Evolutionary conservation across 2,113 vertebrate genomes (phyloP).

Genomic region (Todiramphus chloris): DNA sequence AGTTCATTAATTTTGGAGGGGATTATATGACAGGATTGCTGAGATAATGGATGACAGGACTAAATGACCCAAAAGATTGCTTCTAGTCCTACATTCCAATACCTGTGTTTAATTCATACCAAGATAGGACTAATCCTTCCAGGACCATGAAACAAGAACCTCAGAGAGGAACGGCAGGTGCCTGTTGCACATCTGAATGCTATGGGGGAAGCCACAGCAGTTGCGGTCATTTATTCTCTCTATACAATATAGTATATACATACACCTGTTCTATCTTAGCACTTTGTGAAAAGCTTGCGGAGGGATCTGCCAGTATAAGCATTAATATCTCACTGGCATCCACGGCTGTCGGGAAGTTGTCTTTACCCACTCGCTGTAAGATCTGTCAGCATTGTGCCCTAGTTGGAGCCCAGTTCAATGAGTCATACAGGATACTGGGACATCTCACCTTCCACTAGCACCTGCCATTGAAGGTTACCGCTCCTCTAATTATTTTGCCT

Average conservation of each 20-base stretch:
- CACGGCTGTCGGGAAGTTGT: background rate
- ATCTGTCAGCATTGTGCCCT: background rate
- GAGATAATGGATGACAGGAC: conserved; percentile 31
- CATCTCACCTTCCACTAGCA: background rate
- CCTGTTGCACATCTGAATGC: background rate
- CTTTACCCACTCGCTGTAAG: background rate
- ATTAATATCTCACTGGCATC: background rate
- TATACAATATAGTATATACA: background rate
- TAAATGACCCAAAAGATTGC: conserved; percentile 8
- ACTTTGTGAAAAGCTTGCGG: background rate
- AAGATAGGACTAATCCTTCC: background rate
- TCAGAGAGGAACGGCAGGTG: background rate
- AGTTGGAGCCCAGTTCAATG: background rate
- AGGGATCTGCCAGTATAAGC: background rate
- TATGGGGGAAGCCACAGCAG: background rate
- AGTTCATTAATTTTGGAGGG: conserved; percentile 45
- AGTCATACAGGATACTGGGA: background rate
- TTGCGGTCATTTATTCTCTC: background rate
- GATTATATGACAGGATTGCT: conserved; percentile 5
- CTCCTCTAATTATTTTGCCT: background rate
- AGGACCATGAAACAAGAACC: background rate
- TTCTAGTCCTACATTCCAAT: background rate
- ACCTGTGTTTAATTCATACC: background rate
- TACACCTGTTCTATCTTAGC: background rate
- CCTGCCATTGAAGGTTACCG: background rate